These are phyloP conservation scores for Anadara kagoshimensis DNA, from an alignment of 1,140 invertebrate species.

Conservation along the genomic window DNA sequence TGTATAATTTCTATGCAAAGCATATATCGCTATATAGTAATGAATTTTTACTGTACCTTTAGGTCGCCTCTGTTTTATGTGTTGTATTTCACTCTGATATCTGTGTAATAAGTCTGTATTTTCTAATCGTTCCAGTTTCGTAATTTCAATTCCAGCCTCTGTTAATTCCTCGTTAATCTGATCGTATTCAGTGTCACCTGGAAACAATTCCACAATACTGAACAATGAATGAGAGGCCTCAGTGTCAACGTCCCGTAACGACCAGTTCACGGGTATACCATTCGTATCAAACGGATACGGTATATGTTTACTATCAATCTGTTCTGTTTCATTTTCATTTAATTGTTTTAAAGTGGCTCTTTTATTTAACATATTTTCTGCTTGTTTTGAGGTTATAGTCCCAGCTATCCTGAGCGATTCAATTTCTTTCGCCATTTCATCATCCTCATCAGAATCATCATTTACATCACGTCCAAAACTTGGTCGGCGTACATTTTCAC, in stretches of 20 bases:
- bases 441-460: too few relatives aligned
- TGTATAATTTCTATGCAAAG: too few relatives aligned
- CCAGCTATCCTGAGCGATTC: too few relatives aligned
- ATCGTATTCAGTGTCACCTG: conserved; percentile 48
- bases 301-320: too few relatives aligned
- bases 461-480: too few relatives aligned
- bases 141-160: conserved; percentile 48
- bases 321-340: too few relatives aligned
- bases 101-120: conserved; percentile 50
- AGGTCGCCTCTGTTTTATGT: conserved; percentile 36
- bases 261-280: conserved; percentile 49
- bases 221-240: neutral
- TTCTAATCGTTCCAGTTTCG: conserved; percentile 52
- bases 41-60: conserved; percentile 25
- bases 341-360: too few relatives aligned
- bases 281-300: conserved; percentile 31
- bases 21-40: too few relatives aligned
- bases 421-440: too few relatives aligned
- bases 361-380: too few relatives aligned
- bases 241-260: neutral
- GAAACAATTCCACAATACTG: conserved; percentile 18
- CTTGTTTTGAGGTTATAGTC: too few relatives aligned
- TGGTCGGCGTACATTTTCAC: too few relatives aligned
- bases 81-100: conserved; percentile 54
- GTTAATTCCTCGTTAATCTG: conserved; percentile 54